Evolutionary conservation across 2,888 invertebrate species (phyloP), one percentile per base, ranked within the genome.

Genomic region (Pinctada fucata): DNA sequence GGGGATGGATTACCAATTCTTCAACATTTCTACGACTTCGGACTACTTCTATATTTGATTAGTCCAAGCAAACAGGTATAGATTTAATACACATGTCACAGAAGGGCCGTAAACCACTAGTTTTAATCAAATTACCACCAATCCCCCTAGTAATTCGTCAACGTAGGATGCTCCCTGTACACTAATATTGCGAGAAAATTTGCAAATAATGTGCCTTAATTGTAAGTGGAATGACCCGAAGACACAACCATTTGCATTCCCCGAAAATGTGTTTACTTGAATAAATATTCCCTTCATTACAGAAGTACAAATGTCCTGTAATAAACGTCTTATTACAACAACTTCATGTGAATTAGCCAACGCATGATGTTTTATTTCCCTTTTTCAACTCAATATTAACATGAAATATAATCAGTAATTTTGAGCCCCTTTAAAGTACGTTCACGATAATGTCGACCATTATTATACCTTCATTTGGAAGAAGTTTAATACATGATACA

Each of bases 11-110:
- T 77, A 80, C 74, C 58, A 65, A 47, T 66, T 47, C 65, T 51
- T 51, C 65, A 51, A 71, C 77, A 64, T 72, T 75, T 77, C 74
- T 74, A 71, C 63, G 49, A 75, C 50, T 67, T 65, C 16, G 65
- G 74, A 77, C 70, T 68, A 77, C 72, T 8, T 51, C 52, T 70
- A 74, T 69, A 80, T 80, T 80, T 52, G 72, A 78, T 80, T 80
- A 80, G 47, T 50, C 47, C 48, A n/a, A 52, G 77, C 75, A 74
- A 77, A 80, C 80, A 80, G 77, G 80, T 80, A 80, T 77, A 75
- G 80, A 77, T 80, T 77, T 70, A 77, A 70, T 70, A 75, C 71
- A 58, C 51, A 58, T 58, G 52, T 45, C 80, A 67, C 74, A 50
- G 48, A 76, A 70, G 74, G 66, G 74, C 74, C 70, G 77, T 80